A percentile compares a stretch with the other conserved stretches of the same genome.
Conservation (phyloP, 1,140 invertebrate genomes). For the Megalonaias nervosa region DNA sequence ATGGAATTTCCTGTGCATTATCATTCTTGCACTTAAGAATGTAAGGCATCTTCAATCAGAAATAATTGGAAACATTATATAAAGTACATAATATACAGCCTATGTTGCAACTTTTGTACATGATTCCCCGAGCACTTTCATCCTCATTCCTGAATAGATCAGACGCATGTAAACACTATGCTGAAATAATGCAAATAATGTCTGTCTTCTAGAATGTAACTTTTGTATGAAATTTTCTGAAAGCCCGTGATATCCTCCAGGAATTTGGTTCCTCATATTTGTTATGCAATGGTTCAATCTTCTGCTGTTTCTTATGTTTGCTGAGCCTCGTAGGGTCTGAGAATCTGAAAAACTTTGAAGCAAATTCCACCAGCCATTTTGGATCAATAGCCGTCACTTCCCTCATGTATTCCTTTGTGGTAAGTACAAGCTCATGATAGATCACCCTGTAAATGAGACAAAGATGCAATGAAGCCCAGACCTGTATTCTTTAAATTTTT, state of each 20-base stretch:
- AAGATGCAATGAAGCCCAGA: not conserved
- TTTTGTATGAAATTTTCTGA: conserved; percentile 71
- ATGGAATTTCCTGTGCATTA: not conserved
- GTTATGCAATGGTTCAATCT: conserved; percentile 97
- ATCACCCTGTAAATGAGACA: conserved; percentile 83
- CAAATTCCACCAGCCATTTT: conserved; percentile 99
- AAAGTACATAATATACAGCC: not conserved
- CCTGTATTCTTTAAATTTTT: no score
- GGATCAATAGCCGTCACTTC: conserved; percentile 99
- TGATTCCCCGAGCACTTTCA: not conserved
- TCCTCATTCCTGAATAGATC: no score
- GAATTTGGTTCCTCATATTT: conserved; percentile 99
- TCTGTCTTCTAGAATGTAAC: conserved; percentile 67
- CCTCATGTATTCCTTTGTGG: conserved; percentile 99
- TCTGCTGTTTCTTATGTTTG: conserved; percentile 99
- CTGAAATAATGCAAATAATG: not conserved
- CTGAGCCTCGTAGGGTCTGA: conserved; percentile 99
- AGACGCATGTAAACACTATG: not conserved
- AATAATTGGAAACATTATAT: not conserved
- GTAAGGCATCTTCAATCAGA: not conserved
- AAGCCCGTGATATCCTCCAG: conserved; percentile 94
- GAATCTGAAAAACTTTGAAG: conserved; percentile 99
- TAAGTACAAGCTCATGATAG: conserved; percentile 98
- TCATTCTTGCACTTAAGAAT: not conserved
- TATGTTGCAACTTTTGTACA: not conserved